Base-by-base conservation (phyloP, 2,113 vertebrate species). In the Lophura nycthemera region DNA sequence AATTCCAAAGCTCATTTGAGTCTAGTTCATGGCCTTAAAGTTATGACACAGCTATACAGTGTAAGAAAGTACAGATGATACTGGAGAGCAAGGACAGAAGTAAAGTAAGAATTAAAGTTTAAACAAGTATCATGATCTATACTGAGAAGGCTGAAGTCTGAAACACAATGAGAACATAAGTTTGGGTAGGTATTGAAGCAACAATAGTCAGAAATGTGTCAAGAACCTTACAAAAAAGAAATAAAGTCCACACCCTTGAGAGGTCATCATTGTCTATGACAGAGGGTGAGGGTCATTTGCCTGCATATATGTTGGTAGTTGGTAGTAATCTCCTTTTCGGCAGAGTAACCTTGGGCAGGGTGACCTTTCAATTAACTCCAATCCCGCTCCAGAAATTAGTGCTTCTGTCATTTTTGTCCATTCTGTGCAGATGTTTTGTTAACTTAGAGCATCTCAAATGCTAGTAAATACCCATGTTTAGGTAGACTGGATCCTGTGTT, bases 281-380 rank as follows among this genome's bases (percentile, higher is more conserved):
- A 5, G 56, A 8, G 5, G 7, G 66, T 1, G 7, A 83, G 5
- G 8, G 13, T 7, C 3, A 2, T 13, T 30, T 2, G 1, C 6
- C 8, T 2, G 1, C 20, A 48, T 21, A 22, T 48, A 48, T 48
- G 21, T 22, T 22, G 47, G 21, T 48, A 48, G 47, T 48, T 48
- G 21, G 47, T 48, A 48, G 45, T 48, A 48, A 48, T 48, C 47
- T 48, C 11, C 21, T 22, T 48, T 48, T 48, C 21, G 47, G 47
- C 47, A 48, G 11, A 48, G 47, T 48, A 48, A 48, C 11, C 20
- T 48, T 48, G 21, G 47, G 21, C 47, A 48, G 21, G 47, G 47
- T 48, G 47, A 48, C 47, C 20, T 48, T 22, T 6, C 21, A 48
- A 10, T 48, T 48, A 22, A 22, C 11, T 48, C 21, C 47, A 48